Conservation (phyloP, 2,797 vertebrate genomes). For the Taenioides sp. region DNA sequence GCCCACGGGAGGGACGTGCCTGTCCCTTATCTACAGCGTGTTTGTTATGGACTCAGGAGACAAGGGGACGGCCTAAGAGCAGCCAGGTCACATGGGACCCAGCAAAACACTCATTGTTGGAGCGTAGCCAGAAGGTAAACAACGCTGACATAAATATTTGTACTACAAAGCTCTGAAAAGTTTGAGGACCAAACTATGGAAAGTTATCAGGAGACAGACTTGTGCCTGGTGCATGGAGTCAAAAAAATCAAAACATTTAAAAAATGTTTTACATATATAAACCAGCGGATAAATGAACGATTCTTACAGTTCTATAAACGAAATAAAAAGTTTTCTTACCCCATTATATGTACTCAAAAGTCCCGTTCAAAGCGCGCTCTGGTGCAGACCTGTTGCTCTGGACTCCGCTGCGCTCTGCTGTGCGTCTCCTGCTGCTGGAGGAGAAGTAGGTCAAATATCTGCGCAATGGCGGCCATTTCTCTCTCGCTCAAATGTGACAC, state of each 20-base stretch:
- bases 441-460: constrained; percentile 74
- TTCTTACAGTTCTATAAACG: not conserved
- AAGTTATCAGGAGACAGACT: not conserved
- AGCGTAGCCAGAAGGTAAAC: constrained; percentile 27
- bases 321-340: constrained; percentile 28
- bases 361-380: not conserved
- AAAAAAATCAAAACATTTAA: too few relatives aligned
- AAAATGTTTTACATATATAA: not conserved
- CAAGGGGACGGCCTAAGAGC: constrained; percentile 32
- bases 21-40: constrained; percentile 49
- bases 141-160: not conserved
- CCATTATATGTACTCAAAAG: not conserved
- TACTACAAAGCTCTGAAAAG: not conserved
- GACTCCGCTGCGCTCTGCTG: constrained; percentile 2
- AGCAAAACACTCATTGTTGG: constrained; percentile 53
- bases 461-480: constrained; percentile 59
- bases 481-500: constrained; percentile 66
- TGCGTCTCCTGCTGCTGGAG: not conserved
- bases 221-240: too few relatives aligned
- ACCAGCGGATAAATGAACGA: not conserved
- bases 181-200: not conserved
- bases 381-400: constrained; percentile 13
- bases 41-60: constrained; percentile 56
- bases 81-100: constrained; percentile 57
- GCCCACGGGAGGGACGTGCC: constrained; percentile 16